Evolutionary conservation across 2,888 invertebrate species (phyloP), one percentile per base, ranked within the genome.

Genomic region (Ennomos fuscantarius): DNA sequence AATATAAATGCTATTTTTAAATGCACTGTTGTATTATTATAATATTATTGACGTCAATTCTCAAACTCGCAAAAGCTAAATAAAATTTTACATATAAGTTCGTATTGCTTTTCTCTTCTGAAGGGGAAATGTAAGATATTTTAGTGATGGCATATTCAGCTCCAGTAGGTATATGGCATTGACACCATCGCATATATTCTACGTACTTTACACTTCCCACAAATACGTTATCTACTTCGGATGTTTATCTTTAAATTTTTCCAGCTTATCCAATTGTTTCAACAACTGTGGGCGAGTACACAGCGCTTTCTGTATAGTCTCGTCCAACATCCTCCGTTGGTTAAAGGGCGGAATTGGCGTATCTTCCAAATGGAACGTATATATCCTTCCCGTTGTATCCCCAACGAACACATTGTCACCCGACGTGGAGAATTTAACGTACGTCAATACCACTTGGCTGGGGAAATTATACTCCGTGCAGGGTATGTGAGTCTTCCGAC

Each of bases 341-440:
- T 95, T 95, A 76, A 93, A 95, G 0, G 96, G 94, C 0, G 95
- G 92, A 70, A 96, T 94, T 0, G 96, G 96, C 91, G 96, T 95
- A 66, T 96, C 95, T 70, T 95, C 94, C 49, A 97, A 84, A 49
- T 95, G 93, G 74, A 95, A 95, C 11, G 96, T 93, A 69, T 95
- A 93, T 2, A 96, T 90, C 33, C 93, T 88, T 0, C 97, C 96
- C 12, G 90, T 80, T 9, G 94, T 93, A 74, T 96, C 96, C 0
- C 95, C 95, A 0, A 95, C 94, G 33, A 95, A 93, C 15, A 96
- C 81, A 56, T 95, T 95, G 44, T 95, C 93, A 0, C 96, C 96
- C 35, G 94, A 94, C 1, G 86, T 76, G 0, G 95, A 94, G 74
- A 96, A 96, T 59, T 93, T 93, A 3, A 94, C 81, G n/a, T 89